A percentile compares a stretch with the other conserved stretches of the same genome.
phyloP scores from a whole-genome alignment of 2,888 invertebrate genomes.

The Ceriagrion tenellum region DNA sequence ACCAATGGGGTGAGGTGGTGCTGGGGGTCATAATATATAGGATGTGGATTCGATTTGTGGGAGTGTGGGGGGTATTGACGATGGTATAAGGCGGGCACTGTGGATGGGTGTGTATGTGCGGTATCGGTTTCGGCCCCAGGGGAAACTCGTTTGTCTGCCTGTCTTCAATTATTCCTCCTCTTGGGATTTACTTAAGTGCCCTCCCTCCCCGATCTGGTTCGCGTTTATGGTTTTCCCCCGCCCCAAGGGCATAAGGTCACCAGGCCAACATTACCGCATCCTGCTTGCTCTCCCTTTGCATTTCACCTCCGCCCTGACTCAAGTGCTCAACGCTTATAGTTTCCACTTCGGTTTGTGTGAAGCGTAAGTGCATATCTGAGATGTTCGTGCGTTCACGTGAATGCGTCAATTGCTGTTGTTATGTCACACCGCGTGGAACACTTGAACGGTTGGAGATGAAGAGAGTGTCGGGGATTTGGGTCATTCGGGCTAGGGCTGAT shows the following conservation, averaged over 20 bases:
- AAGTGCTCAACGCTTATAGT: neutral
- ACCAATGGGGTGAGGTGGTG: neutral
- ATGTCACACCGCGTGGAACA: neutral
- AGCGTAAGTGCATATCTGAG: too few species aligned
- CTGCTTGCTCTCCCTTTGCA: neutral
- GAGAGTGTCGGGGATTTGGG: too few species aligned
- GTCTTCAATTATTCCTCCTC: conserved; percentile 25
- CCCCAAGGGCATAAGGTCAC: neutral
- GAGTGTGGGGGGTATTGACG: neutral
- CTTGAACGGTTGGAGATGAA: neutral
- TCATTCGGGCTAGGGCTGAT: too few species aligned
- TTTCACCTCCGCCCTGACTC: neutral
- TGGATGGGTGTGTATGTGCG: neutral
- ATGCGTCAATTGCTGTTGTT: neutral
- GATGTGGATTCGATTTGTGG: neutral
- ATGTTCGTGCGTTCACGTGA: too few species aligned
- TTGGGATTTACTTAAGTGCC: conserved; percentile 31
- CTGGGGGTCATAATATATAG: neutral
- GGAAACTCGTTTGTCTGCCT: neutral
- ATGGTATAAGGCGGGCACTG: neutral
- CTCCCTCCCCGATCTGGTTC: neutral
- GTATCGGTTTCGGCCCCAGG: neutral
- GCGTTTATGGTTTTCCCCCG: neutral
- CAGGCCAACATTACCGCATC: neutral
- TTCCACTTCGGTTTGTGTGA: neutral